Percentiles rank a stretch among this genome's conserved stretches.
Evolutionary conservation across 2,113 vertebrate species (phyloP).

Genomic region (Bolborhynchus lineola): DNA sequence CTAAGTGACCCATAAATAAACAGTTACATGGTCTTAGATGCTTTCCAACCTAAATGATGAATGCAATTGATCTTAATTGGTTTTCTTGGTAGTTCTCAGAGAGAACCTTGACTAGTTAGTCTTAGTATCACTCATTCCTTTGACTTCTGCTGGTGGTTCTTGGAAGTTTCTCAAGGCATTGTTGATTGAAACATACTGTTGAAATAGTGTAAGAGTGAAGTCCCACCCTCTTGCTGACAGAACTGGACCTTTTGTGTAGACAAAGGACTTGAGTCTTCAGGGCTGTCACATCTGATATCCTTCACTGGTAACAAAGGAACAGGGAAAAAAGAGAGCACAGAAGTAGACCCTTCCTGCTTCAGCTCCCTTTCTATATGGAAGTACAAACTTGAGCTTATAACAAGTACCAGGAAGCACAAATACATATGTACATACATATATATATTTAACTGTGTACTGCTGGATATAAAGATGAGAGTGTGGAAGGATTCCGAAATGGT

Average conservation of each 20-base stretch:
- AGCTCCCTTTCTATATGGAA: background rate
- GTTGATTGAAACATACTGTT: background rate
- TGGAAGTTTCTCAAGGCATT: conserved; percentile 32
- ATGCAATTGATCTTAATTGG: conserved; percentile 8
- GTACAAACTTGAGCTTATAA: background rate
- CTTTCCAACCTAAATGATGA: background rate
- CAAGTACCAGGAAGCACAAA: background rate
- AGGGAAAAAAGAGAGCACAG: background rate
- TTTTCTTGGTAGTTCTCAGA: conserved; percentile 32
- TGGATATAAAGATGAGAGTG: background rate
- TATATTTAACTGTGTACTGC: background rate
- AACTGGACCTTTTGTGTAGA: conserved; percentile 1
- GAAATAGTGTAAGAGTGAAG: background rate
- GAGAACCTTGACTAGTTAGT: background rate
- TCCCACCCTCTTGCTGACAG: background rate
- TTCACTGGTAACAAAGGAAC: background rate
- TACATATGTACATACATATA: background rate
- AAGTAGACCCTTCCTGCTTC: background rate
- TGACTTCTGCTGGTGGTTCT: conserved; percentile 11
- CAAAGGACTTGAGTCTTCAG: background rate
- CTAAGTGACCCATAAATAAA: conserved; percentile 39
- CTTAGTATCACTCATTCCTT: background rate
- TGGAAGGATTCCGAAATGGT: background rate
- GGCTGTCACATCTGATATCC: conserved; percentile 1
- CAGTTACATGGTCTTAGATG: background rate